Percentiles rank a stretch among this genome's conserved stretches.
These are phyloP conservation scores for Ranitomeya variabilis DNA, from an alignment of 2,113 vertebrate genomes.

Conservation along the genomic window DNA sequence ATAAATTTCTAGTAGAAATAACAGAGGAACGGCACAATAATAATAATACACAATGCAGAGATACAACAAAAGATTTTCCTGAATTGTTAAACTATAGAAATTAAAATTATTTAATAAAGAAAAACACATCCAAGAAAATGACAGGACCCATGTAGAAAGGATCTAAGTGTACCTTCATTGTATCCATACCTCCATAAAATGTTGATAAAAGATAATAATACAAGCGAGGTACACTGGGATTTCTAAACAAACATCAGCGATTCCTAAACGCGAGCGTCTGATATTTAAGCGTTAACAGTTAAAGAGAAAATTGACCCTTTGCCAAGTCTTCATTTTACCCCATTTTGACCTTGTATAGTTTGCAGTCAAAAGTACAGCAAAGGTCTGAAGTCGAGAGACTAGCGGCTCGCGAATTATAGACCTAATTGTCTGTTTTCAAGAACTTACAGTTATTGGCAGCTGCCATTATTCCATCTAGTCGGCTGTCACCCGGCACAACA, in stretches of 20 bases:
- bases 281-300: not conserved
- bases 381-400: conserved; percentile 80
- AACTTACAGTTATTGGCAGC: conserved; percentile 86
- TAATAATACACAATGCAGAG: too few relatives aligned
- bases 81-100: too few relatives aligned
- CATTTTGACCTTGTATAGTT: conserved; percentile 81
- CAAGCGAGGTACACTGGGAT: not conserved
- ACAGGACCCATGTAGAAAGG: too few relatives aligned
- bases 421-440: conserved; percentile 83
- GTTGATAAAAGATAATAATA: too few relatives aligned
- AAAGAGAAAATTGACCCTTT: conserved; percentile 70
- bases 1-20: too few relatives aligned
- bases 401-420: conserved; percentile 71
- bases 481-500: conserved; percentile 78
- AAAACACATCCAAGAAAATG: too few relatives aligned
- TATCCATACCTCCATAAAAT: too few relatives aligned
- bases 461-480: conserved; percentile 77
- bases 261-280: not conserved
- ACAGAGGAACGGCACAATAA: too few relatives aligned
- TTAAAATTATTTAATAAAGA: too few relatives aligned
- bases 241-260: not conserved
- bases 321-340: conserved; percentile 76
- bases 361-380: conserved; percentile 73
- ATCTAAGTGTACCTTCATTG: too few relatives aligned
- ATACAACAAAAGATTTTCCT: too few relatives aligned